A percentile compares a stretch with the other conserved stretches of the same genome.
These are phyloP conservation scores for Cancer borealis DNA, from an alignment of 2,888 invertebrate species.

Conservation along the genomic window DNA sequence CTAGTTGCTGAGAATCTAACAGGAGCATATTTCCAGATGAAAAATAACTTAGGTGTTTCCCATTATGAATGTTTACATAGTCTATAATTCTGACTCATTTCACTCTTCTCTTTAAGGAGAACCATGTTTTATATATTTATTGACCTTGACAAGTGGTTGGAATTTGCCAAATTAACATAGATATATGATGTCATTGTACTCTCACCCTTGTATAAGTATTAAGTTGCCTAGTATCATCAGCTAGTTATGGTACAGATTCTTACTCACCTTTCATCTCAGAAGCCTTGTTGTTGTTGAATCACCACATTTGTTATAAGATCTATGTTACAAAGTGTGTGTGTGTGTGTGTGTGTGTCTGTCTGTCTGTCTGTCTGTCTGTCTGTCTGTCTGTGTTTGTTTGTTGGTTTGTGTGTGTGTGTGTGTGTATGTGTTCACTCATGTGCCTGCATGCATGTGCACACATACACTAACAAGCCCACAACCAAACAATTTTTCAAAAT, in stretches of 20 bases:
- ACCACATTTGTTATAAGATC: constrained; percentile 44
- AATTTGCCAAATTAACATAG: constrained; percentile 17
- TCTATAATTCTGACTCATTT: neutral
- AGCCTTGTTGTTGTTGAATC: constrained; percentile 56
- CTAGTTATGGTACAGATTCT: neutral
- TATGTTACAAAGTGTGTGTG: constrained; percentile 23
- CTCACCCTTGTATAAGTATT: neutral
- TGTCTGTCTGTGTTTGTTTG: constrained; percentile 13
- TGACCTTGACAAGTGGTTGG: constrained; percentile 12
- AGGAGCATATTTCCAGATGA: neutral
- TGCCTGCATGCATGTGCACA: neutral
- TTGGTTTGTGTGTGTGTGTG: neutral
- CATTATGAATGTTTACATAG: constrained; percentile 31
- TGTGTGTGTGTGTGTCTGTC: constrained; percentile 42
- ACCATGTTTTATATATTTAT: neutral
- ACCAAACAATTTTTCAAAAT: neutral
- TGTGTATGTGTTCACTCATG: neutral
- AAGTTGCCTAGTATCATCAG: neutral
- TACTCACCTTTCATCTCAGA: constrained; percentile 29
- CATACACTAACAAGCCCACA: neutral
- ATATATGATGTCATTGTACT: neutral
- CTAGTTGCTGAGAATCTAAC: neutral
- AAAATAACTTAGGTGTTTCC: neutral
- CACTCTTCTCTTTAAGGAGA: neutral
- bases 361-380: neutral